These are phyloP conservation scores for Orgyia antiqua DNA, from an alignment of 2,888 invertebrate species.

Conservation along the genomic window DNA sequence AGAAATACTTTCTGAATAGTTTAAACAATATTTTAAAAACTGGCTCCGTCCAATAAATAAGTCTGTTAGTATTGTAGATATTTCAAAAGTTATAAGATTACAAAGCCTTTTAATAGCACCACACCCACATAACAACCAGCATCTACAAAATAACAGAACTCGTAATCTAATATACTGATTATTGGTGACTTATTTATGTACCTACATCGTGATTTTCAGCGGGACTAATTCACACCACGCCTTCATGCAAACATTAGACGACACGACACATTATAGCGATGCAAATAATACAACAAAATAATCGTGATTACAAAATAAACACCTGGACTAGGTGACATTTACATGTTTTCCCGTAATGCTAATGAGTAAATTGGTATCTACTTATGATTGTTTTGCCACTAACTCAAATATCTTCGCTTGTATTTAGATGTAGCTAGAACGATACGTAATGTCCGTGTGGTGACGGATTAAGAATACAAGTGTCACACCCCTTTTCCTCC, in stretches of 20 bases:
- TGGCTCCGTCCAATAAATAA: too few species aligned
- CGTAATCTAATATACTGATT: constrained; percentile 5
- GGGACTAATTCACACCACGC: constrained; percentile 44
- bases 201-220: constrained; percentile 23
- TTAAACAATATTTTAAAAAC: too few species aligned
- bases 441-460: too few species aligned
- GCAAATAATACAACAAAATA: constrained; percentile 46
- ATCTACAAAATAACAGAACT: constrained; percentile 10
- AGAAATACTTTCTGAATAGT: too few species aligned
- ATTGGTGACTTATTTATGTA: constrained; percentile 10
- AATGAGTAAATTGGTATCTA: not conserved
- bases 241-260: constrained; percentile 37
- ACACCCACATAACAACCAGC: constrained; percentile 5
- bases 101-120: too few species aligned
- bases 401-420: too few species aligned
- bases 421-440: too few species aligned
- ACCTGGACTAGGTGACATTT: constrained; percentile 36
- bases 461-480: too few species aligned
- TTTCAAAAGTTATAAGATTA: too few species aligned
- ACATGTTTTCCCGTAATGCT: constrained; percentile 20
- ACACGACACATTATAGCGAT: constrained; percentile 50
- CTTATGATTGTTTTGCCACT: too few species aligned
- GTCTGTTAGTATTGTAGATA: too few species aligned
- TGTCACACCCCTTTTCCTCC: too few species aligned
- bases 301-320: constrained; percentile 62